These are phyloP conservation scores for Prunella strophiata DNA, from an alignment of 2,797 vertebrate genomes.

Conservation along the genomic window DNA sequence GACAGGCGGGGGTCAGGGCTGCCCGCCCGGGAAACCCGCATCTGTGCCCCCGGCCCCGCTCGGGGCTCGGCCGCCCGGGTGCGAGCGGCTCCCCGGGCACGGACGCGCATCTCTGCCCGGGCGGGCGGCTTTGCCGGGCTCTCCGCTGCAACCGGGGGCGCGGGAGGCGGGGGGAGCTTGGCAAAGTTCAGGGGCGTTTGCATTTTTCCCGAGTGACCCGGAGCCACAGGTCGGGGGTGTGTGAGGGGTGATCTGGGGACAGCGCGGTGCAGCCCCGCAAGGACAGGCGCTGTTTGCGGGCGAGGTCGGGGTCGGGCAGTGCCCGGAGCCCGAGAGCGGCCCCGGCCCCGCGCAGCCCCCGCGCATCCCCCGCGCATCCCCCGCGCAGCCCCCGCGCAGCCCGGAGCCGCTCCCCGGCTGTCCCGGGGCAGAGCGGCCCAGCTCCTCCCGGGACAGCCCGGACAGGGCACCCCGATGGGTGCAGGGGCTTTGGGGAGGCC, in stretches of 20 bases:
- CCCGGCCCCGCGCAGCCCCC: background rate
- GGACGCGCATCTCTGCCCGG: background rate
- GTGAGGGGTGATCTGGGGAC: background rate
- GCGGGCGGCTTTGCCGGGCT: background rate
- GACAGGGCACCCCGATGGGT: background rate
- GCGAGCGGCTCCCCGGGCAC: background rate
- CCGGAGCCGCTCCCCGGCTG: background rate
- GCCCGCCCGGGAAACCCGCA: background rate
- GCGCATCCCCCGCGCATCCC: background rate
- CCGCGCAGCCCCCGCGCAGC: background rate
- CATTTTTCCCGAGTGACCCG: background rate
- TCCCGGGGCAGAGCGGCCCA: background rate
- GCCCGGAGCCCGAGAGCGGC: background rate
- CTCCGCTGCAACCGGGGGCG: background rate
- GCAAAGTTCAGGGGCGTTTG: background rate
- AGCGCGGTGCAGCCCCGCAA: background rate
- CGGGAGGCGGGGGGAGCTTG: background rate
- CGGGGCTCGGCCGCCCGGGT: background rate
- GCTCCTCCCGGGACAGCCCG: background rate
- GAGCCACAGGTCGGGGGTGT: background rate
- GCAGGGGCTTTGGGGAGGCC: too few species aligned
- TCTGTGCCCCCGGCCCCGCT: background rate
- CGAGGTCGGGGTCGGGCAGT: background rate
- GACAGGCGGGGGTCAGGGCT: conserved; percentile 7
- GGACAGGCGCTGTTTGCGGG: background rate